Evolutionary conservation across 2,113 vertebrate species (phyloP).

Genomic region (Ploceus nigricollis): DNA sequence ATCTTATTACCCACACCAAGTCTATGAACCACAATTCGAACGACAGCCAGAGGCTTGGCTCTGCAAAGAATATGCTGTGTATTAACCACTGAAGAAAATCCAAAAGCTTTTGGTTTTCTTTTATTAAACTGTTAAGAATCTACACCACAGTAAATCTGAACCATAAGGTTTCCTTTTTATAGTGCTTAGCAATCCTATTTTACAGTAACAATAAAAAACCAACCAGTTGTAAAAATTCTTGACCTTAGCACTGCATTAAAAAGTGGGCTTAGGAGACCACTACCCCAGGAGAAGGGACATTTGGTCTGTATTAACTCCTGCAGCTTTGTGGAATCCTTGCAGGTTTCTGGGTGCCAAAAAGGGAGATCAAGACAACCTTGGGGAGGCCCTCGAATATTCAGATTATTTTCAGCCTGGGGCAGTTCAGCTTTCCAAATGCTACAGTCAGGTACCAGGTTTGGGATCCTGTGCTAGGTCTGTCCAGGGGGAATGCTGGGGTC

Average conservation of each 20-base stretch:
- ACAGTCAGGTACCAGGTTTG: not conserved
- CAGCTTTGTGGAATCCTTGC: not conserved
- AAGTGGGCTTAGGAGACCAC: not conserved
- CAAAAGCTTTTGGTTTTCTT: constrained; percentile 55
- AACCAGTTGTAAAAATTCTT: constrained; percentile 43
- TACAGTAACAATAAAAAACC: constrained; percentile 63
- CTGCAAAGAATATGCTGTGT: not conserved
- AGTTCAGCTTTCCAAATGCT: not conserved
- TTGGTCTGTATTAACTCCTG: not conserved
- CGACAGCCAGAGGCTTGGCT: not conserved
- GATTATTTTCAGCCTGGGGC: accelerated
- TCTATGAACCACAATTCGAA: constrained; percentile 33
- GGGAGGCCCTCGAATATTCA: not conserved
- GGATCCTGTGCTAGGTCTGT: not conserved
- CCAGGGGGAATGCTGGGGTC: not conserved
- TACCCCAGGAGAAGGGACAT: not conserved
- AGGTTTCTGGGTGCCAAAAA: not conserved
- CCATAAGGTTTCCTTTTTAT: constrained; percentile 60
- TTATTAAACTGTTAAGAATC: constrained; percentile 66
- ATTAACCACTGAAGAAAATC: constrained; percentile 53
- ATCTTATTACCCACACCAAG: constrained; percentile 64
- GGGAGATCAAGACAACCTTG: not conserved
- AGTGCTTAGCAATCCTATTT: constrained; percentile 44
- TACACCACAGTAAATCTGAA: constrained; percentile 42
- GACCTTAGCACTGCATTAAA: constrained; percentile 1